These are phyloP conservation scores for Zenarchopterus dispar DNA, from an alignment of 2,797 vertebrate species.

Conservation along the genomic window DNA sequence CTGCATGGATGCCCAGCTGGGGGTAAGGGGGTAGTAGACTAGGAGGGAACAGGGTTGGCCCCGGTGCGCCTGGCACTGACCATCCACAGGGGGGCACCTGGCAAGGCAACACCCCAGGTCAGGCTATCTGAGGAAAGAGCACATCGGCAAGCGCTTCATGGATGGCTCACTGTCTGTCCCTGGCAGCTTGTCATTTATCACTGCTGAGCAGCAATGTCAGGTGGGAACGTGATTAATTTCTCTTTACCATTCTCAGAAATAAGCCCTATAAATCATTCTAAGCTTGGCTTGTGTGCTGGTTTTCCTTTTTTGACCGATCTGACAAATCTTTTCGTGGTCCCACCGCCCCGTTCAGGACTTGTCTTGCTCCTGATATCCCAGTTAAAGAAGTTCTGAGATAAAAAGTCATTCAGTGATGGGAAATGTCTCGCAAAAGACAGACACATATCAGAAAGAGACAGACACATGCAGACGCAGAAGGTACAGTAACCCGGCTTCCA, in stretches of 20 bases:
- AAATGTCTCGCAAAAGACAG: constrained; percentile 42
- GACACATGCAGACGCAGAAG: constrained; percentile 1
- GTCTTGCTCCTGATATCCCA: constrained; percentile 46
- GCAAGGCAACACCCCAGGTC: constrained; percentile 76
- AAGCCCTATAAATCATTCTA: constrained; percentile 88
- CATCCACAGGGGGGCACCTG: constrained; percentile 77
- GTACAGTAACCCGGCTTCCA: constrained; percentile 22
- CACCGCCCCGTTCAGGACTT: constrained; percentile 51
- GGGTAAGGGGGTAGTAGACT: constrained; percentile 39
- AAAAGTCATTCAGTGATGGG: constrained; percentile 45
- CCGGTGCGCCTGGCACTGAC: constrained; percentile 50
- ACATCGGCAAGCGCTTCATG: constrained; percentile 74
- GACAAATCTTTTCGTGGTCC: constrained; percentile 83
- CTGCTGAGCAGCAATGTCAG: constrained; percentile 83
- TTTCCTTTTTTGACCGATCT: constrained; percentile 69
- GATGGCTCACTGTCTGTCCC: constrained; percentile 84
- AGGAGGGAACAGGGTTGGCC: constrained; percentile 47
- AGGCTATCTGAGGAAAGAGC: constrained; percentile 82
- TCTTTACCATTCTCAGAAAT: constrained; percentile 89
- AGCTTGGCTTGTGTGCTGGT: constrained; percentile 67
- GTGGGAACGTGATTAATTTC: constrained; percentile 87
- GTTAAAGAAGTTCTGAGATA: constrained; percentile 56
- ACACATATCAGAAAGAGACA: constrained; percentile 22
- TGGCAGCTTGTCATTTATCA: constrained; percentile 89
- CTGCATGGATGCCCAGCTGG: constrained; percentile 61